A percentile compares a stretch with the other conserved stretches of the same genome.
Conservation (phyloP, 1,140 invertebrate genomes). For the Metopolophium dirhodum region DNA sequence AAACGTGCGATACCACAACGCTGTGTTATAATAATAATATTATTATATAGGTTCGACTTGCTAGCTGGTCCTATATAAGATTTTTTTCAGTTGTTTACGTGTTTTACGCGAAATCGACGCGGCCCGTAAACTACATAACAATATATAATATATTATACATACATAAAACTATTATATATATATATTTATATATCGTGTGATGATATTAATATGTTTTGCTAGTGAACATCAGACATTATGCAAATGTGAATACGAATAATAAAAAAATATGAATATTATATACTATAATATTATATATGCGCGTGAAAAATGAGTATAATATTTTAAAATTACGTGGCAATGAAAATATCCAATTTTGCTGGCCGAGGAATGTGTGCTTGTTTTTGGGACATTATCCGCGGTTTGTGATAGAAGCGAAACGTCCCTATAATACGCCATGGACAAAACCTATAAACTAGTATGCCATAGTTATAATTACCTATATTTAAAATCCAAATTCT, state of each 20-base stretch:
- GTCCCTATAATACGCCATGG: not conserved
- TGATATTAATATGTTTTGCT: not conserved
- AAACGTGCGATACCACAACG: not conserved
- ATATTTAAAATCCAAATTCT: not conserved
- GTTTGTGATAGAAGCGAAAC: not conserved
- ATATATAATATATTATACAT: not conserved
- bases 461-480: not conserved
- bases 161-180: too few species aligned
- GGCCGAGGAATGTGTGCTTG: not conserved
- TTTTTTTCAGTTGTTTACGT: not conserved
- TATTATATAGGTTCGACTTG: not conserved
- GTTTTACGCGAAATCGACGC: not conserved
- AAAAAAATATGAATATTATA: slow-evolving; percentile 5
- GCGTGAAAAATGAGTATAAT: not conserved
- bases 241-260: slow-evolving; percentile 10
- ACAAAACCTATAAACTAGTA: not conserved
- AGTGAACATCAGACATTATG: not conserved
- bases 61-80: not conserved
- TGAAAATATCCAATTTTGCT: slow-evolving; percentile 12
- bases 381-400: not conserved
- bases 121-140: slow-evolving; percentile 6
- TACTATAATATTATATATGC: too few species aligned
- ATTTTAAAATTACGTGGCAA: not conserved
- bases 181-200: not conserved
- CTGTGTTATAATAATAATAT: not conserved